These are phyloP conservation scores for Cosmia pyralina DNA, from an alignment of 2,888 invertebrate genomes.

Conservation along the genomic window DNA sequence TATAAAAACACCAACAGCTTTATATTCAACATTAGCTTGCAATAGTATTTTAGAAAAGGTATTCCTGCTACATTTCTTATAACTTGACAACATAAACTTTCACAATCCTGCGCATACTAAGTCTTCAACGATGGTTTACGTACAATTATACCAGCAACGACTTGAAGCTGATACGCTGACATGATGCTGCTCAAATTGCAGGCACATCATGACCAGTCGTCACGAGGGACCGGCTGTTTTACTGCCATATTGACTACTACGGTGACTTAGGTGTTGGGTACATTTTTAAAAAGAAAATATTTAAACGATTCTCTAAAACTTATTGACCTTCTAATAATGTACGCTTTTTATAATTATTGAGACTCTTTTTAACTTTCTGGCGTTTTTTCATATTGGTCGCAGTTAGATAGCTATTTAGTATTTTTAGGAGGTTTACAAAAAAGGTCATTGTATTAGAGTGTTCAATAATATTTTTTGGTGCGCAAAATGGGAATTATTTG, in stretches of 20 bases:
- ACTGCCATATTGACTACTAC: slow-evolving; percentile 23
- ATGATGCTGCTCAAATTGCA: slow-evolving; percentile 66
- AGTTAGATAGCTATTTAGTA: neutral
- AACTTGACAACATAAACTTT: slow-evolving; percentile 22
- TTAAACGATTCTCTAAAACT: neutral
- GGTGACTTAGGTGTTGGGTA: slow-evolving; percentile 38
- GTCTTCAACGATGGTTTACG: slow-evolving; percentile 43
- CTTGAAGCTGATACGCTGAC: slow-evolving; percentile 64
- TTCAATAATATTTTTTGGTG: neutral
- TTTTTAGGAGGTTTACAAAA: neutral
- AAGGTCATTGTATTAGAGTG: neutral
- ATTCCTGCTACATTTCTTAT: too few species aligned
- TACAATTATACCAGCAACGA: slow-evolving; percentile 56
- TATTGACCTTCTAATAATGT: neutral
- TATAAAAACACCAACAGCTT: too few species aligned
- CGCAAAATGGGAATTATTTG: neutral
- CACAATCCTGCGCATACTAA: slow-evolving; percentile 12
- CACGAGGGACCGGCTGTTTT: slow-evolving; percentile 58
- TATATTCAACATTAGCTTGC: too few species aligned
- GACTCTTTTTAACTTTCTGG: too few species aligned
- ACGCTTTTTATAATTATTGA: neutral
- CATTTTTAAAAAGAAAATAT: slow-evolving; percentile 5
- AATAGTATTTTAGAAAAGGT: too few species aligned
- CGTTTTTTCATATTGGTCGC: neutral
- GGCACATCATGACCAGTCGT: slow-evolving; percentile 66